Base-by-base conservation (phyloP, 2,797 vertebrate species). In the Darevskia mixta region DNA sequence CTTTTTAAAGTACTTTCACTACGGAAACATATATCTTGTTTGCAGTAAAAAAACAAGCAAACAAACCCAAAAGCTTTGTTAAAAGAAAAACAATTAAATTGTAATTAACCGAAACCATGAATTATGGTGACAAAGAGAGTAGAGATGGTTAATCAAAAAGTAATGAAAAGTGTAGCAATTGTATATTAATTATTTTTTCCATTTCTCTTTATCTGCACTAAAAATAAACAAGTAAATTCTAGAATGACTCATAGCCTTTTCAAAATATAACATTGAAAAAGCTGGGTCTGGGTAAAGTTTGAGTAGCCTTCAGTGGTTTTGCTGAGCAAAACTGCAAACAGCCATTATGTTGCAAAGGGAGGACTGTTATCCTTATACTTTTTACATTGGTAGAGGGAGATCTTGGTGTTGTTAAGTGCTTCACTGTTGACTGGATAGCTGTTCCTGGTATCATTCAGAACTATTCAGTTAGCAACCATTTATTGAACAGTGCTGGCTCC, bases 151-250 rank as follows among this genome's bases (percentile, higher is more conserved):
- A 89, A 67, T 86, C 41, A 38, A 80, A 80, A 81, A 82, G 71
- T 77, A 86, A 86, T 77, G 71, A 83, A 78, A 75, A 75, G 27
- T 80, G 23, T n/a, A 64, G 27, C 20, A 85, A 15, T 77, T 58
- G 8, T 83, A 77, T 20, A 17, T 49, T 78, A 43, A 66, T 85
- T 84, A 71, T 85, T 89, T 18, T 18, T 9, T 38, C 76, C 20
- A 67, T 61, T 80, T 88, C 15, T 23, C 29, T 49, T 88, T 66
- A 23, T 45, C 66, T 17, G 4, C 32, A 29, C n/a, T 9, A 79
- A 79, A 69, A 45, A 58, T 86, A 95, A 87, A 45, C 90, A 88
- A 93, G 87, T 86, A 92, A 89, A 88, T 93, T 25, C 79, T 87
- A 86, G 66, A 82, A 67, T 93, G 91, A 93, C 88, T 27, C 69